A percentile compares a stretch with the other conserved stretches of the same genome.
These are phyloP conservation scores for Drosophila mimica DNA, from an alignment of 2,888 invertebrate genomes.

Conservation along the genomic window DNA sequence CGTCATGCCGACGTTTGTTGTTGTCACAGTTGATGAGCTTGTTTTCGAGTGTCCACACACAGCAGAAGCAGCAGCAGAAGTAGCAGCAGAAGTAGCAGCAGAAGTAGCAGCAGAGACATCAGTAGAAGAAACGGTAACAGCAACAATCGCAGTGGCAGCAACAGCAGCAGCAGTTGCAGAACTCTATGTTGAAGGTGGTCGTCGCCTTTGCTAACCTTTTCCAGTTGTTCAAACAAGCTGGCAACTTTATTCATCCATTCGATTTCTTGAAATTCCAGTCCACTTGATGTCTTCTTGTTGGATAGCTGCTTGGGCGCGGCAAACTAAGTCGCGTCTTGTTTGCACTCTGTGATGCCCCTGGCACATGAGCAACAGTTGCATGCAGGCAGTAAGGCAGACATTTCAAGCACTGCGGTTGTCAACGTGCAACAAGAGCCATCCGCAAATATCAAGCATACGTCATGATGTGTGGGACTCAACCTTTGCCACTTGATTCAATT, in stretches of 20 bases:
- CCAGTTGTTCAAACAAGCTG: constrained; percentile 57
- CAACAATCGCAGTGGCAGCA: background rate
- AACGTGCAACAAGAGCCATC: constrained; percentile 22
- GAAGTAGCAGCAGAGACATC: background rate
- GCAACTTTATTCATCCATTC: constrained; percentile 41
- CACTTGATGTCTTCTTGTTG: constrained; percentile 48
- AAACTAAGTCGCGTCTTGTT: constrained; percentile 25
- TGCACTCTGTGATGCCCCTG: constrained; percentile 39
- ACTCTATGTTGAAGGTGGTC: constrained; percentile 17
- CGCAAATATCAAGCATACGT: constrained; percentile 61
- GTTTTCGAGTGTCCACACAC: constrained; percentile 64
- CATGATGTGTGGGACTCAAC: constrained; percentile 35
- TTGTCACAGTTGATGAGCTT: constrained; percentile 69
- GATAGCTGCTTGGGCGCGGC: background rate
- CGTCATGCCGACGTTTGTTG: constrained; percentile 61
- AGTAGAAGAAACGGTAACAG: constrained; percentile 2
- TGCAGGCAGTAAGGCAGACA: constrained; percentile 1
- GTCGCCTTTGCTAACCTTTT: constrained; percentile 59
- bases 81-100: background rate
- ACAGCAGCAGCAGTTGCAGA: background rate
- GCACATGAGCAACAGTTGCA: constrained; percentile 73
- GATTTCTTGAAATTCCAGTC: constrained; percentile 48
- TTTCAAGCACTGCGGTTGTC: constrained; percentile 47
- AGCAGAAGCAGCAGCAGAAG: constrained; percentile 3
- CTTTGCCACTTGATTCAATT: constrained; percentile 33